Evolutionary conservation across 2,797 vertebrate species (phyloP).

Genomic region (Steatocranus sp.): DNA sequence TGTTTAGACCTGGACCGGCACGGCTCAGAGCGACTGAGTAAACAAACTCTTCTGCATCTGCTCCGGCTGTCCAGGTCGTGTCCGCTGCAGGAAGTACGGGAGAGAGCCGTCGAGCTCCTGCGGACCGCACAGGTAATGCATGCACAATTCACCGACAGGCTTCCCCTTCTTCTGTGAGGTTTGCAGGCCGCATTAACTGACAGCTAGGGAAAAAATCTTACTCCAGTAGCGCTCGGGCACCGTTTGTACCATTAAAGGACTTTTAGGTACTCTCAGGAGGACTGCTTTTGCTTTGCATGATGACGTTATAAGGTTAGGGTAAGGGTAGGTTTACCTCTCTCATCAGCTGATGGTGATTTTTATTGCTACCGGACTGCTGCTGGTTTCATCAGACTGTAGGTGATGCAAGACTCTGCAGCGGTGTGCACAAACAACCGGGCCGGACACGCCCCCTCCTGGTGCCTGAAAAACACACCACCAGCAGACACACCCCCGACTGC

Average conservation of each 20-base stretch:
- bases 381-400: constrained; percentile 66
- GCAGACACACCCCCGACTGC: constrained; percentile 2
- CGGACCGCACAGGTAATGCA: constrained; percentile 62
- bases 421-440: constrained; percentile 42
- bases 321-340: neutral
- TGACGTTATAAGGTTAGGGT: neutral
- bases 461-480: constrained; percentile 2
- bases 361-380: neutral
- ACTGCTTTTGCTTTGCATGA: neutral
- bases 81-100: constrained; percentile 62
- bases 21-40: constrained; percentile 33
- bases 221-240: neutral
- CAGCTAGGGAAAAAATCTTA: neutral
- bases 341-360: neutral
- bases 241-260: neutral
- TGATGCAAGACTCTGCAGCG: constrained; percentile 65
- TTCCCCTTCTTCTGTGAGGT: neutral
- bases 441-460: constrained; percentile 56
- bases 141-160: accelerated
- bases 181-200: neutral
- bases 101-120: constrained; percentile 56
- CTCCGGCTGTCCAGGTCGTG: constrained; percentile 68
- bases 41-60: constrained; percentile 61
- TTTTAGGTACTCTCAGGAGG: neutral
- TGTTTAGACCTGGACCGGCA: constrained; percentile 34